phyloP scores from a whole-genome alignment of 1,140 invertebrate species.

The Heterodera schachtii region DNA sequence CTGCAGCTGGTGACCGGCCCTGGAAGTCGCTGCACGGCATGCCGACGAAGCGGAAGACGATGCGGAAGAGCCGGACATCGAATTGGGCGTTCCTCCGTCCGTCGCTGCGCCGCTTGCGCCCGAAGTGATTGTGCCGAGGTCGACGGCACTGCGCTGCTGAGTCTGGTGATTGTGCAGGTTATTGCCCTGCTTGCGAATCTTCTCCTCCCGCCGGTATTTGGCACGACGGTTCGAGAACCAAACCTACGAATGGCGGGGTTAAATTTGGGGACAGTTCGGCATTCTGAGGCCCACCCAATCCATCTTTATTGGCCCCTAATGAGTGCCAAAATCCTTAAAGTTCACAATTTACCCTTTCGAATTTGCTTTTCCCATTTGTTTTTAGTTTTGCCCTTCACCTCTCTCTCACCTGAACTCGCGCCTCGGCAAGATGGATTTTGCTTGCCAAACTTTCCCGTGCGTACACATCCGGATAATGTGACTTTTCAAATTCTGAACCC shows the following conservation, averaged over 20 bases:
- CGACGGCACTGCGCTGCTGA: not conserved
- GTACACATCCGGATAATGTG: conserved; percentile 99
- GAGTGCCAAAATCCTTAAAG: too few species aligned
- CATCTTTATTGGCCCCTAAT: too few species aligned
- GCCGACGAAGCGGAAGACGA: conserved; percentile 5
- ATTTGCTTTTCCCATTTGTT: too few species aligned
- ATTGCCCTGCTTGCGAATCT: conserved; percentile 71
- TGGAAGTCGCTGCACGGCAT: not conserved
- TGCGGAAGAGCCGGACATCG: conserved; percentile 12
- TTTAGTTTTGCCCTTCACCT: too few species aligned
- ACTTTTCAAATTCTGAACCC: conserved; percentile 87
- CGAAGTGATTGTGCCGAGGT: not conserved
- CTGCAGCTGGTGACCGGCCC: not conserved
- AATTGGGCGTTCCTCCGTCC: conserved; percentile 23
- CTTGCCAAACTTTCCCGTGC: conserved; percentile 92
- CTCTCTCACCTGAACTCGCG: conserved; percentile 84
- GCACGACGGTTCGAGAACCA: conserved; percentile 98
- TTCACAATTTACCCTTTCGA: too few species aligned
- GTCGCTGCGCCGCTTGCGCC: too few species aligned
- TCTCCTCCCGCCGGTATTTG: conserved; percentile 97
- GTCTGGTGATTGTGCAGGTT: not conserved
- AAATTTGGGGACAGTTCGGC: too few species aligned
- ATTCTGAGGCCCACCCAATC: too few species aligned
- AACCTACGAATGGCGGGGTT: conserved; percentile 41
- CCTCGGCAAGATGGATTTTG: conserved; percentile 97